Base-by-base conservation (phyloP, 2,797 vertebrate genomes). In the Betta splendens region DNA sequence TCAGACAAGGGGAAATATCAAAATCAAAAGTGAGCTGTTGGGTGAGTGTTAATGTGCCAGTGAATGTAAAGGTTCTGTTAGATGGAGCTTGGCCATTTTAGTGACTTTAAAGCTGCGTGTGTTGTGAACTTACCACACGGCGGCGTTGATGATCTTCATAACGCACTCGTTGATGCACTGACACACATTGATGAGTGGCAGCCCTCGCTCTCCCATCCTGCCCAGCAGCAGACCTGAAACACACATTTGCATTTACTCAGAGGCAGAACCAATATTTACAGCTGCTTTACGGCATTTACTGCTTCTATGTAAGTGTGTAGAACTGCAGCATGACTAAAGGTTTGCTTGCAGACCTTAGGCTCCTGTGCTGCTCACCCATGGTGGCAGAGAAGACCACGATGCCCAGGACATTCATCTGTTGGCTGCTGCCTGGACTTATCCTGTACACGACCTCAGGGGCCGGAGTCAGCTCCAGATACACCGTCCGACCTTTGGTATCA, bases 301-400 rank as follows among this genome's bases (percentile, higher is more conserved):
- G n/a, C n/a, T n/a, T n/a, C n/a, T n/a, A n/a, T n/a, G n/a, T n/a
- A n/a, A n/a, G n/a, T n/a, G n/a, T n/a, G n/a, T n/a, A n/a, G n/a
- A n/a, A n/a, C n/a, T n/a, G n/a, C n/a, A n/a, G n/a, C n/a, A n/a
- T n/a, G n/a, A n/a, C n/a, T n/a, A n/a, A n/a, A n/a, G n/a, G n/a
- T n/a, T n/a, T n/a, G n/a, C n/a, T n/a, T n/a, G n/a, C n/a, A n/a
- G n/a, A n/a, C n/a, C n/a, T n/a, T n/a, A n/a, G n/a, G n/a, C n/a
- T n/a, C 26, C 26, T 31, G 29, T 5, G 0, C 26, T 5, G 8
- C 85, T 86, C 68, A 96, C 95, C 95, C 85, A 96, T 94, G 0
- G 94, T 96, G 21, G 94, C 94, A 0, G 95, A 96, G 88, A 96
- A 96, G 85, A 96, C 92, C 40, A 96, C 95, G 1, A 96, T 95